phyloP scores from a whole-genome alignment of 2,888 invertebrate species.

The Drosophila engyochracea region DNA sequence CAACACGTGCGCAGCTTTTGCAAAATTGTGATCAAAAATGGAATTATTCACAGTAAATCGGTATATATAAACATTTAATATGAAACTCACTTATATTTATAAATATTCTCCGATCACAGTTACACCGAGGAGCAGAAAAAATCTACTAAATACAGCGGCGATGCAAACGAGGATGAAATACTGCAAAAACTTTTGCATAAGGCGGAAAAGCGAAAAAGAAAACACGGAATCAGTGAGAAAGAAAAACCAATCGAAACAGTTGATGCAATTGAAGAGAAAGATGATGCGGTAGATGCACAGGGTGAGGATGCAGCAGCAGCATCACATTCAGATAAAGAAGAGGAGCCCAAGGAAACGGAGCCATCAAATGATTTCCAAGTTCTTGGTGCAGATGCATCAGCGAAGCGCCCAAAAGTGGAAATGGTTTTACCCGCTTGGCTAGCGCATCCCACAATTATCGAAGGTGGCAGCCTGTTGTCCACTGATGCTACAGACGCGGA shows the following conservation, averaged over 20 bases:
- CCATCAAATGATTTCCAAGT: conserved; percentile 84
- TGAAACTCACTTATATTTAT: not conserved
- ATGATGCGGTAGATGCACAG: conserved; percentile 25
- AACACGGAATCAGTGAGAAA: conserved; percentile 68
- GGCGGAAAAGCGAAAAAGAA: conserved; percentile 86
- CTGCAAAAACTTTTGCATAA: conserved; percentile 87
- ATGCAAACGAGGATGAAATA: conserved; percentile 86
- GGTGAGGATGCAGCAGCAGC: conserved; percentile 14
- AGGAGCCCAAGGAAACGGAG: conserved; percentile 14
- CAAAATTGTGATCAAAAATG: conserved; percentile 85
- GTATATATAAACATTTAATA: conserved; percentile 83
- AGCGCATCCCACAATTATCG: conserved; percentile 91
- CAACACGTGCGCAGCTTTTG: conserved; percentile 63
- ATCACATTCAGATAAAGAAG: conserved; percentile 5
- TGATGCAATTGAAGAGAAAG: not conserved
- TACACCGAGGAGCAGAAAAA: conserved; percentile 54
- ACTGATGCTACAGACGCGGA: conserved; percentile 86
- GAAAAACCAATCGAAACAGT: not conserved
- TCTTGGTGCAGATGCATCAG: conserved; percentile 88
- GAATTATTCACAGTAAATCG: conserved; percentile 91
- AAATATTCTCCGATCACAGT: conserved; percentile 11
- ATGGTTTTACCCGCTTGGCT: conserved; percentile 95
- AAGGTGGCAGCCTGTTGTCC: conserved; percentile 86
- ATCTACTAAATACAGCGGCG: conserved; percentile 12
- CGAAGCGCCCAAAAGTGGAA: conserved; percentile 88